Base-by-base conservation (phyloP, 2,113 vertebrate genomes). In the Chlorodrepanis virens region DNA sequence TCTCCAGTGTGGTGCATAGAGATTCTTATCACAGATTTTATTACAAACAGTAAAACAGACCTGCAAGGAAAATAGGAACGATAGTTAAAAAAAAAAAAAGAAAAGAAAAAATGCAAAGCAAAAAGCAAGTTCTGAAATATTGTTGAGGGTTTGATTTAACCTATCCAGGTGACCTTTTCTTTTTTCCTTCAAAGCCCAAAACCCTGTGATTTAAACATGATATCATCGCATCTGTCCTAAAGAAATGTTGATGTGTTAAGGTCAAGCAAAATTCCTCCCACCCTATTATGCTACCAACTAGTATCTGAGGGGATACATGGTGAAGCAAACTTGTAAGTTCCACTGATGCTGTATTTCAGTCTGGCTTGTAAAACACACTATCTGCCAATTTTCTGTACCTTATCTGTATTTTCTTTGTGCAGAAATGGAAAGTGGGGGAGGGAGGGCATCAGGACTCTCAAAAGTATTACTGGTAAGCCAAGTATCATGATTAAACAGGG, bases 401-500 rank as follows among this genome's bases (percentile, higher is more conserved):
- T 93, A 57, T 89, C 91, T 96, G 53, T 89, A 40, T 87, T 90
- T 95, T 80, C 56, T 67, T 94, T 28, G 61, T 88, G 49, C 79
- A 95, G 72, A 87, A 92, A 91, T 57, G 47, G 87, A 69, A 83
- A 59, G 35, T 56, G 27, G 9, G 72, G 47, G 63, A 53, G 85
- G 83, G 83, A 81, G 89, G 83, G 77, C 79, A 79, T 79, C 82
- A 83, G 57, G 85, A 69, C 74, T 87, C 83, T 85, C 3, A 6
- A 71, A 95, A 95, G 75, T 85, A 70, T 93, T 96, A 39, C 84
- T 94, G 44, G 87, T 87, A 68, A 87, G 74, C 50, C 42, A 89
- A 83, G 83, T 86, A 85, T 95, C 83, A 53, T 70, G 91, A 91
- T 96, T 96, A 94, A 97, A 94, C 78, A 87, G 65, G 83, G 79